Evolutionary conservation across 2,888 invertebrate species (phyloP).

Genomic region (Megastigmus dorsalis): DNA sequence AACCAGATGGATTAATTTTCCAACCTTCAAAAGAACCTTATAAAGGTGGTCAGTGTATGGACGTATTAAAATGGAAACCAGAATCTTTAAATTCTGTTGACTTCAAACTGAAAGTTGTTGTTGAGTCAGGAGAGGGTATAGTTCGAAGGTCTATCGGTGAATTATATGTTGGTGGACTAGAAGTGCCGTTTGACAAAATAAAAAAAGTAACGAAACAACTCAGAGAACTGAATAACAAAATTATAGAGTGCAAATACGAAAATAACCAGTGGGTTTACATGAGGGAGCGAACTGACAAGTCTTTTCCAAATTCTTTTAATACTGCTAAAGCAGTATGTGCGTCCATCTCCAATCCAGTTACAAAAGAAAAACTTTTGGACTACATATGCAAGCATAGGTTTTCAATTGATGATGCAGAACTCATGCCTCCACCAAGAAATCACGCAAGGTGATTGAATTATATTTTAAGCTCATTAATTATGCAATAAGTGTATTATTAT

Average conservation of each 20-base stretch:
- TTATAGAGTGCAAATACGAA: slow-evolving; percentile 94
- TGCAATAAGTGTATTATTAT: slow-evolving; percentile 28
- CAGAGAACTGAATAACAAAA: slow-evolving; percentile 90
- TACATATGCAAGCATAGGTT: slow-evolving; percentile 82
- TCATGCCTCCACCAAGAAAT: slow-evolving; percentile 84
- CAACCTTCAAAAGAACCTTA: slow-evolving; percentile 94
- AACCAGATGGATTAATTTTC: slow-evolving; percentile 98
- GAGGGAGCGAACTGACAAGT: slow-evolving; percentile 97
- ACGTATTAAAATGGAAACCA: slow-evolving; percentile 99
- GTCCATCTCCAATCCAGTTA: slow-evolving; percentile 90
- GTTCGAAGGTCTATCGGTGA: slow-evolving; percentile 82
- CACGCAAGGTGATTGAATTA: slow-evolving; percentile 71
- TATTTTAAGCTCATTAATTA: slow-evolving; percentile 26
- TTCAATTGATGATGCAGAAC: slow-evolving; percentile 79
- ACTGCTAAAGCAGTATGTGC: slow-evolving; percentile 92
- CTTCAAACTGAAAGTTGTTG: slow-evolving; percentile 90
- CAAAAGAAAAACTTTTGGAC: slow-evolving; percentile 85
- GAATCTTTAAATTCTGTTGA: slow-evolving; percentile 95
- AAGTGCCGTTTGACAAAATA: slow-evolving; percentile 83
- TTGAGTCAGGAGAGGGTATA: slow-evolving; percentile 83
- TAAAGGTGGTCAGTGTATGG: slow-evolving; percentile 85
- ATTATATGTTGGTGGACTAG: slow-evolving; percentile 86
- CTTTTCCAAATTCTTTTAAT: slow-evolving; percentile 90
- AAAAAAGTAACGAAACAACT: slow-evolving; percentile 85
- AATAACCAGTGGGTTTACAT: slow-evolving; percentile 92